phyloP scores from a whole-genome alignment of 2,888 invertebrate genomes.

The Escarpia spicata region DNA sequence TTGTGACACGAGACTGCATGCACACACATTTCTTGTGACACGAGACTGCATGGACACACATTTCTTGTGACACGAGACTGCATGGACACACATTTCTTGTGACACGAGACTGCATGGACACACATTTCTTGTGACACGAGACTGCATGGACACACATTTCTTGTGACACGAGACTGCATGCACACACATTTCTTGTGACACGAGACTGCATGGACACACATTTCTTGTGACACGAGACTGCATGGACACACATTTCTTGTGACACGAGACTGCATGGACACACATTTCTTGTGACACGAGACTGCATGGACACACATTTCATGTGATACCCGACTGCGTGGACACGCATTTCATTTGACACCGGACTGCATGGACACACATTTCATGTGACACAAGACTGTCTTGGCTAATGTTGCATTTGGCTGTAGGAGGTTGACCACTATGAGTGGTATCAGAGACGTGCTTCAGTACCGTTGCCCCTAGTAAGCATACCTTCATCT shows the following conservation, averaged over 20 bases:
- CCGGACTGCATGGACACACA: background rate
- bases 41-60: background rate
- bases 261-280: background rate
- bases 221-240: background rate
- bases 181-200: too few relatives aligned
- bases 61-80: background rate
- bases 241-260: background rate
- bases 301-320: background rate
- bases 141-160: background rate
- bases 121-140: background rate
- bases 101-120: background rate
- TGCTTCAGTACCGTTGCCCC: conserved; percentile 10
- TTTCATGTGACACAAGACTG: background rate
- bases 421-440: background rate
- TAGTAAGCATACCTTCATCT: conserved; percentile 11
- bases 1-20: background rate
- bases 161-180: too few relatives aligned
- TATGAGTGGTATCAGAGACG: conserved; percentile 12
- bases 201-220: background rate
- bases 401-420: background rate
- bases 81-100: background rate
- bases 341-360: background rate
- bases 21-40: background rate
- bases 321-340: background rate
- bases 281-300: background rate